A percentile compares a stretch with the other conserved stretches of the same genome.
These are phyloP conservation scores for Echinarachnius parma DNA, from an alignment of 53 echinoderm and acorn worm genomes.

Conservation along the genomic window DNA sequence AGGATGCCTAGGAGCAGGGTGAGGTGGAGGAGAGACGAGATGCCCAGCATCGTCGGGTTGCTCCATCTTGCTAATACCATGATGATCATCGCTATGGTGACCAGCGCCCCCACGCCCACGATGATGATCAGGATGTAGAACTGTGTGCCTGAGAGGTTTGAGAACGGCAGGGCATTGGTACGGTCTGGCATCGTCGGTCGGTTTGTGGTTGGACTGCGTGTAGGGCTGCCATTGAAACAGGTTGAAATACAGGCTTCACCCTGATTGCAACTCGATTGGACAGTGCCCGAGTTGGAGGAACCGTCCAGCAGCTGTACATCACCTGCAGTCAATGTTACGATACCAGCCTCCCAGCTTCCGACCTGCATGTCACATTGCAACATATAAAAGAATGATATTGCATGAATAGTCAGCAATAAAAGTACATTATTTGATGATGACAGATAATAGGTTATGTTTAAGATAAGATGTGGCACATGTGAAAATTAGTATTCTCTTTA, in stretches of 20 bases:
- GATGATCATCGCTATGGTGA: conserved; percentile 41
- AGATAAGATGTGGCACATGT: too few relatives aligned
- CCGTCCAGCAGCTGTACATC: conserved; percentile 32
- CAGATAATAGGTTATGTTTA: too few relatives aligned
- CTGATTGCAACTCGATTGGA: conserved; percentile 11
- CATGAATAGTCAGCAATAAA: too few relatives aligned
- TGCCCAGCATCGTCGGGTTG: conserved; percentile 37
- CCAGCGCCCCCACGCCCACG: conserved; percentile 36
- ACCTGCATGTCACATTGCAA: too few relatives aligned
- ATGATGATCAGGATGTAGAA: conserved; percentile 58
- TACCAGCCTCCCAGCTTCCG: conserved; percentile 56
- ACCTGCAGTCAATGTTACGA: background rate
- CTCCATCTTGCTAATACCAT: conserved; percentile 41
- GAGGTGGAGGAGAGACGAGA: conserved; percentile 63
- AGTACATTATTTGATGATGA: too few relatives aligned
- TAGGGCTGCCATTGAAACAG: too few relatives aligned
- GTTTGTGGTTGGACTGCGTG: conserved; percentile 5
- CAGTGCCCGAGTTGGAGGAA: conserved; percentile 2
- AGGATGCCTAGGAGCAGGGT: conserved; percentile 58
- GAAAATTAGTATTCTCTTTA: too few relatives aligned
- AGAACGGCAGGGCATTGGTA: background rate
- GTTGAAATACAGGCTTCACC: background rate
- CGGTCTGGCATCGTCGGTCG: background rate
- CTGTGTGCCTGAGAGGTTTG: conserved; percentile 10
- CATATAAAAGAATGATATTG: too few relatives aligned